Conservation (phyloP, 2,113 vertebrate species). For the Calonectris borealis region DNA sequence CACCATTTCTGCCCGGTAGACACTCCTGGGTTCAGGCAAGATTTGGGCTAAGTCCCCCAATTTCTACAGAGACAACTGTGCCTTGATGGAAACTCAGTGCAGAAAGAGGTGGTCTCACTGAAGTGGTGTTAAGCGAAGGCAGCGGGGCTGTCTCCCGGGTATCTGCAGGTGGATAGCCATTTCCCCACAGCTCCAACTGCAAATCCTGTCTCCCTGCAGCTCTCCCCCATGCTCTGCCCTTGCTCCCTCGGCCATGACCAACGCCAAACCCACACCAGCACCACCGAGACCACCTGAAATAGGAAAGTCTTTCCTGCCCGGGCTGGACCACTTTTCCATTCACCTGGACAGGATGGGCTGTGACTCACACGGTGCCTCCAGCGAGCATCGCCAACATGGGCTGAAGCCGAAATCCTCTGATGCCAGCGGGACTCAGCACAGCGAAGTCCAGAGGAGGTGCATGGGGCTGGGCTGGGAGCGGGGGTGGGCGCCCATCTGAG, state of each 20-base stretch:
- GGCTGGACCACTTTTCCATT: neutral
- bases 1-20: neutral
- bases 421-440: rapidly evolving
- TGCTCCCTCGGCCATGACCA: too few relatives aligned
- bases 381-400: rapidly evolving
- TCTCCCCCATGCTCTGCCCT: neutral
- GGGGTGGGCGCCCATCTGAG: neutral
- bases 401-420: neutral
- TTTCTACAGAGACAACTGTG: neutral
- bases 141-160: neutral
- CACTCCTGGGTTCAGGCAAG: neutral
- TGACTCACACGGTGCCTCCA: rapidly evolving
- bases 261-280: neutral
- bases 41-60: neutral
- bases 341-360: neutral
- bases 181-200: neutral
- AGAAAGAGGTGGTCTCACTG: rapidly evolving
- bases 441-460: neutral
- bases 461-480: neutral
- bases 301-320: neutral
- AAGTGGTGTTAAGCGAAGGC: rapidly evolving
- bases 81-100: neutral
- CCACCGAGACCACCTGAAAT: neutral
- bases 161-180: neutral
- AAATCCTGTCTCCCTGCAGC: neutral